Base-by-base conservation (phyloP, 2,797 vertebrate genomes). In the Argentina silus region DNA sequence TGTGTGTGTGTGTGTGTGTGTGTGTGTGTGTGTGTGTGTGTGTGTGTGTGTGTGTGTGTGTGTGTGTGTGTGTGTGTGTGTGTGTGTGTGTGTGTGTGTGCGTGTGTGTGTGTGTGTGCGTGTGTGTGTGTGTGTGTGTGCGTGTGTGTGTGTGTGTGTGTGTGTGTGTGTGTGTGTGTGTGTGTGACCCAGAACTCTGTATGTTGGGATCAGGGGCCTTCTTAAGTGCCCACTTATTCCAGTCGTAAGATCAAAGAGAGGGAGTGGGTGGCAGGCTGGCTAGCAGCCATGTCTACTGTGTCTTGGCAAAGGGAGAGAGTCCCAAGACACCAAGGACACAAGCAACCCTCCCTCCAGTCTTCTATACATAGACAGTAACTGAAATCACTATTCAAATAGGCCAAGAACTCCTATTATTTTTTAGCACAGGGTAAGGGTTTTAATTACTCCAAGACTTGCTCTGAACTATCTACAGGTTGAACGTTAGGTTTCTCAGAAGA, bases 11-110 rank as follows among this genome's bases (percentile, higher is more conserved):
- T 56, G 53, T 56, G 53, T 56, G 53, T 56, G 53, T 55, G 51
- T 55, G 51, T 55, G 57, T 60, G 57, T 15, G 27, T 61, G 59
- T 8, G 59, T 60, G 57, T 60, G 57, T 60, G 57, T 60, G 23
- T 23, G 23, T 36, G 23, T 14, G 19, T 66, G 45, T 23, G 63
- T 65, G 63, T 23, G 64, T 36, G 47, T 3, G 2, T 45, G 43
- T 0, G 43, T 63, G 60, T 3, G 9, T 44, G 42, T 6, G 61
- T 63, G 61, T 8, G 15, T 63, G 61, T 6, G 60, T 62, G 60
- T 4, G 15, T 63, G 62, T 2, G 62, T 19, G 53, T 56, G 53
- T 56, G 53, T 56, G 53, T 56, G 53, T 56, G 53, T 55, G 51
- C 15, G 51, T 55, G 57, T 60, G 57, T 15, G 27, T 61, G 59